phyloP scores from a whole-genome alignment of 1,140 invertebrate genomes.

The Cryptotermes secundus region DNA sequence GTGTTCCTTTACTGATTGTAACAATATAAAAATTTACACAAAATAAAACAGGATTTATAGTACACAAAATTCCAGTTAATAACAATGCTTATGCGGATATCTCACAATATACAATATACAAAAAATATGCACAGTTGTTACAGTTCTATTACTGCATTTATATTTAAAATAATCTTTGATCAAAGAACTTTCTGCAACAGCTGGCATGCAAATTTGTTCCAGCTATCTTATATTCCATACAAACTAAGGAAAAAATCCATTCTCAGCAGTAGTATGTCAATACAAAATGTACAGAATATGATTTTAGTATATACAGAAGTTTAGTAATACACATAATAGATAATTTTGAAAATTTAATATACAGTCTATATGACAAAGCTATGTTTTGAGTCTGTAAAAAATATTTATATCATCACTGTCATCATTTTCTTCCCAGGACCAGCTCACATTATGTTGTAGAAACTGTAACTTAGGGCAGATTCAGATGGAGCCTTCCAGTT shows the following conservation, averaged over 20 bases:
- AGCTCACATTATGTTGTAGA: too few species aligned
- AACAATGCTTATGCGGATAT: background rate
- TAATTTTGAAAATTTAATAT: background rate
- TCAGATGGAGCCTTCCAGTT: too few species aligned
- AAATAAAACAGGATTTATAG: constrained; percentile 11
- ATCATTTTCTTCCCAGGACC: too few species aligned
- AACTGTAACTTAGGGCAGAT: too few species aligned
- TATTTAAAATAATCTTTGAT: constrained; percentile 21
- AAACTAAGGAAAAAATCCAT: background rate
- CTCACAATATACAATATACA: background rate
- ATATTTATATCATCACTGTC: too few species aligned
- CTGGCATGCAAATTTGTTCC: background rate
- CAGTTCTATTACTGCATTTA: background rate
- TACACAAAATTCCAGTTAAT: background rate
- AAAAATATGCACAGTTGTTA: background rate
- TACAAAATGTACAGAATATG: background rate
- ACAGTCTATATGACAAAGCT: too few species aligned
- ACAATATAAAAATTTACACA: background rate
- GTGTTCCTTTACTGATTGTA: background rate
- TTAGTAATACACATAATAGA: background rate
- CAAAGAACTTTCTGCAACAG: background rate
- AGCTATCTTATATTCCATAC: background rate
- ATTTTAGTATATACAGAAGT: background rate
- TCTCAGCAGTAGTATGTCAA: background rate
- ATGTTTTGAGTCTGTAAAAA: too few species aligned